These are phyloP conservation scores for Meteorus cinctellus DNA, from an alignment of 2,888 invertebrate genomes.

Conservation along the genomic window DNA sequence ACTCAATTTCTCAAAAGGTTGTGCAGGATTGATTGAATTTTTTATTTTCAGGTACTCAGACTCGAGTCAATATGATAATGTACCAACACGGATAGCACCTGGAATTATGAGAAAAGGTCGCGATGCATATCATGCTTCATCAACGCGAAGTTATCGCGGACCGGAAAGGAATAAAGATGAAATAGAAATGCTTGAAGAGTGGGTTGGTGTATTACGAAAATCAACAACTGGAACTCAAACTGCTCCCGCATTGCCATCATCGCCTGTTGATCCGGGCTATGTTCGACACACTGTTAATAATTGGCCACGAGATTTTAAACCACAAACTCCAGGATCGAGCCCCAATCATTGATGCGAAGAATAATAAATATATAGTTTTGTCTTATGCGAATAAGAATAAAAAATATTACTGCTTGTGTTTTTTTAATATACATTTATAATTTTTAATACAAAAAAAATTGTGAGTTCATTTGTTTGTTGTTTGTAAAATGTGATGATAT, in stretches of 20 bases:
- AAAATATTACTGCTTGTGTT: not conserved
- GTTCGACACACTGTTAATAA: slow-evolving; percentile 83
- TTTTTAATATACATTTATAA: slow-evolving; percentile 56
- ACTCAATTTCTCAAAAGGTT: not conserved
- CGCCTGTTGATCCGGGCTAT: slow-evolving; percentile 83
- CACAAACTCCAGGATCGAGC: slow-evolving; percentile 78
- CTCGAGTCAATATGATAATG: slow-evolving; percentile 71
- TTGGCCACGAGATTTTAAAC: slow-evolving; percentile 75
- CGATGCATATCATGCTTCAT: slow-evolving; percentile 65
- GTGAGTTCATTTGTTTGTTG: slow-evolving; percentile 45
- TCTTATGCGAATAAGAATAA: slow-evolving; percentile 10
- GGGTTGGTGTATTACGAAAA: slow-evolving; percentile 64
- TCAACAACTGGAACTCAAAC: slow-evolving; percentile 65
- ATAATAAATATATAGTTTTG: slow-evolving; percentile 28
- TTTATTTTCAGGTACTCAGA: slow-evolving; percentile 65
- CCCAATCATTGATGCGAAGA: slow-evolving; percentile 67
- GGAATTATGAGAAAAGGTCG: slow-evolving; percentile 65
- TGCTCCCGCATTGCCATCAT: slow-evolving; percentile 72
- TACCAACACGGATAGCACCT: slow-evolving; percentile 66
- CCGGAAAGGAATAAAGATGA: slow-evolving; percentile 61
- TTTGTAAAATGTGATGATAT: slow-evolving; percentile 46
- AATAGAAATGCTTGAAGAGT: slow-evolving; percentile 69
- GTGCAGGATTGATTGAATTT: slow-evolving; percentile 1
- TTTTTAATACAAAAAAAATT: slow-evolving; percentile 46
- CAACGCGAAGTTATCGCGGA: slow-evolving; percentile 58